Base-by-base conservation (phyloP, 2,113 vertebrate genomes). In the Sprattus sprattus region DNA sequence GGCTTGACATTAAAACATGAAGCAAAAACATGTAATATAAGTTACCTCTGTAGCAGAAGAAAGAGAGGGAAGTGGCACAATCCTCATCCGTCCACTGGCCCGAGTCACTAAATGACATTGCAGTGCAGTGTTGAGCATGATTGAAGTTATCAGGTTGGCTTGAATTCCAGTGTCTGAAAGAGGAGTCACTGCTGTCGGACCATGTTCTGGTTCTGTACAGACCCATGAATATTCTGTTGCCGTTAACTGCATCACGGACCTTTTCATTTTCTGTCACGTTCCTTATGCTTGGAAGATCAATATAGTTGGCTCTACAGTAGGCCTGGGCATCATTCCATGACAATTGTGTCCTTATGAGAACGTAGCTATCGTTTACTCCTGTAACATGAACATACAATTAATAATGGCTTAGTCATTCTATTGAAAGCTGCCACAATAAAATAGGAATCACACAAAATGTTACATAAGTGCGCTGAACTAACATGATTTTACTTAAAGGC, bases 91-190 rank as follows among this genome's bases (percentile, higher is more conserved):
- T 75, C 67, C 67, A 75, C 13, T 15, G 28, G 67, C 67, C 67
- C 3, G 67, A 11, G 32, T 32, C 67, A 39, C 67, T 75, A 13
- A 75, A 75, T 75, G 67, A 75, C 67, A 75, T 39, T 39, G 67
- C 28, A 39, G 67, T 75, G 67, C 67, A 75, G 3, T 6, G 28
- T 32, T 39, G 10, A 16, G 1, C 10, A 32, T 15, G 1, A 67
- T 67, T n/a, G 22, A n/a, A 0, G 67, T 32, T 18, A 8, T 18
- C 39, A 52, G 87, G 67, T 64, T 85, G 82, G 20, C 71, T 52
- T 2, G 45, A 11, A 18, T 82, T 84, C 87, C 87, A 88, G 71
- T 88, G 47, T 88, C 84, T 85, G 32, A 81, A 88, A 20, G 67
- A 75, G 4, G 67, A 75, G 28, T 75, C 28, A 39, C 67, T 75